These are phyloP conservation scores for Copidosoma aretas DNA, from an alignment of 2,888 invertebrate species.

Conservation along the genomic window DNA sequence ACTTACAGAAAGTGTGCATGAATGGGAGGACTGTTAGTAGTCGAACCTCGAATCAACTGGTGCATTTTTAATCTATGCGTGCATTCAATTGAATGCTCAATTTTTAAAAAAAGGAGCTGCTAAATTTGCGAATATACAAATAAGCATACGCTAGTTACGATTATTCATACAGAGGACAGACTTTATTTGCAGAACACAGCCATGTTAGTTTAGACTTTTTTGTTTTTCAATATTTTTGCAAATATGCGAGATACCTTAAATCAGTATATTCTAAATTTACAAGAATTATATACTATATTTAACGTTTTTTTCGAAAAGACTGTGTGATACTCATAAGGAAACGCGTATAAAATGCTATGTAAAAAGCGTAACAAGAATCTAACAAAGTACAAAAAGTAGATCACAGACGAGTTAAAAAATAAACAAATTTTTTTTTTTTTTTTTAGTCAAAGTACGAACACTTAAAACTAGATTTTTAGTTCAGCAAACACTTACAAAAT, in stretches of 20 bases:
- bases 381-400: constrained; percentile 23
- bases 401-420: constrained; percentile 16
- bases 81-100: constrained; percentile 16
- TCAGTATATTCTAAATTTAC: constrained; percentile 33
- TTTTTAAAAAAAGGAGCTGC: constrained; percentile 33
- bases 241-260: constrained; percentile 36
- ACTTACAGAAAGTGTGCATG: constrained; percentile 5
- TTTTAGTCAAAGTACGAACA: constrained; percentile 3
- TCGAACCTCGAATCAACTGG: constrained; percentile 31
- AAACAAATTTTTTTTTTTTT: constrained; percentile 12
- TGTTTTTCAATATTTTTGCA: constrained; percentile 33
- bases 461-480: constrained; percentile 22
- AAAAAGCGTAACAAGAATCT: constrained; percentile 11
- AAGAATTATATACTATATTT: constrained; percentile 1
- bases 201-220: constrained; percentile 22
- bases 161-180: constrained; percentile 39
- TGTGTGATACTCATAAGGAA: constrained; percentile 3
- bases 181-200: constrained; percentile 40
- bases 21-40: constrained; percentile 11
- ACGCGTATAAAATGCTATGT: neutral
- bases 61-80: neutral
- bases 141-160: constrained; percentile 31
- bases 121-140: constrained; percentile 38
- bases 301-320: neutral
- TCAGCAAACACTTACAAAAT: neutral